Conservation (phyloP, 2,888 invertebrate genomes). For the Eupelmus urozonus region DNA sequence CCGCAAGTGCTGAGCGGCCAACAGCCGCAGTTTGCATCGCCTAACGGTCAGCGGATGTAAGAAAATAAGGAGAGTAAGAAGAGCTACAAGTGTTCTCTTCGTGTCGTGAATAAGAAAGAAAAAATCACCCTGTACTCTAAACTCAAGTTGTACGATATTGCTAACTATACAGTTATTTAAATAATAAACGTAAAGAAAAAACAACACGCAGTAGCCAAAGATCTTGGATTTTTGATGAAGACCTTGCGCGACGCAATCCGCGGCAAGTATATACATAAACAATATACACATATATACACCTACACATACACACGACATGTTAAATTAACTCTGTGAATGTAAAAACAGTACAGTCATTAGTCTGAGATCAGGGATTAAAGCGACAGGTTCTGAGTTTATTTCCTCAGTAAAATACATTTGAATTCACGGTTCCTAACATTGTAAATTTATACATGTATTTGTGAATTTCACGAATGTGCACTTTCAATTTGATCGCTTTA, state of each 20-base stretch:
- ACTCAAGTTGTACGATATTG: slow-evolving; percentile 70
- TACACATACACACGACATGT: slow-evolving; percentile 12
- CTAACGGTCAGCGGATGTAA: slow-evolving; percentile 75
- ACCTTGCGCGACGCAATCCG: slow-evolving; percentile 7
- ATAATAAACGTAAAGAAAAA: slow-evolving; percentile 62
- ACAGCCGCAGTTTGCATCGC: slow-evolving; percentile 70
- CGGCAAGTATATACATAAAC: slow-evolving; percentile 30
- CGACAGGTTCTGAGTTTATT: background rate
- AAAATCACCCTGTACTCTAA: slow-evolving; percentile 64
- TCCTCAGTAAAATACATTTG: too few species aligned
- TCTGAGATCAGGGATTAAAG: background rate
- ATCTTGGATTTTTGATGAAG: slow-evolving; percentile 66
- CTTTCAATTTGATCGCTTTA: too few species aligned
- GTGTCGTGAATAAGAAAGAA: background rate
- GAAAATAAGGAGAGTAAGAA: slow-evolving; percentile 35
- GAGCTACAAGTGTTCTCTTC: slow-evolving; percentile 23
- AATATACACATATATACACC: slow-evolving; percentile 32
- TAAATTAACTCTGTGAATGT: background rate
- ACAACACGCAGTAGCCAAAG: slow-evolving; percentile 69
- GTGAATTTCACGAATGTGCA: too few species aligned
- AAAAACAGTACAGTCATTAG: background rate
- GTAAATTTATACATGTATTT: too few species aligned
- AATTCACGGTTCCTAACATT: too few species aligned
- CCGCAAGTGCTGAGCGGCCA: slow-evolving; percentile 63
- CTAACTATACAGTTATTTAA: slow-evolving; percentile 69